Evolutionary conservation across 2,113 vertebrate species (phyloP), one percentile per base, ranked within the genome.

Genomic region (Nycticebus coucang): DNA sequence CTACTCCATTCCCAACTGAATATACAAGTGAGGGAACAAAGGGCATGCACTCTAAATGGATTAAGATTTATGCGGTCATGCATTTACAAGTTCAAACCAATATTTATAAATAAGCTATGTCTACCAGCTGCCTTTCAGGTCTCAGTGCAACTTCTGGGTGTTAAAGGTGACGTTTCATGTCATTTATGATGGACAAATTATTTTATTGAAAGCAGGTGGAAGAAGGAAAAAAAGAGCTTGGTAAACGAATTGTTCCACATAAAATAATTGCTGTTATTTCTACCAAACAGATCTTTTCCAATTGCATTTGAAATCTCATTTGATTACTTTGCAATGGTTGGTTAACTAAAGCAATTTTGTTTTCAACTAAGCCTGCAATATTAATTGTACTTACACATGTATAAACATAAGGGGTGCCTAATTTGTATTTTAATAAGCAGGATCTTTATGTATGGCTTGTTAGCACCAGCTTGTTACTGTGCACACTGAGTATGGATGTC

Each of bases 281-380:
- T 97, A 78, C 96, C 82, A 95, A 97, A 95, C 96, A 91, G 86
- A 96, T 98, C 97, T 95, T 98, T 98, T 97, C 96, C 98, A 97
- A 96, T 98, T 98, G 94, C 89, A 81, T 98, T 98, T 98, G 97
- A 98, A 98, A 95, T 97, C 92, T 95, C 80, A 92, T 97, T 98
- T 98, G 97, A 98, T 98, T 98, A 97, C 93, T 41, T 95, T 98
- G 98, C 78, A 97, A 98, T 98, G 98, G 98, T 98, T 99, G 98
- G 98, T 98, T 99, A 98, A 98, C 96, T 97, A 95, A 98, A 98
- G 94, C 95, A 98, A 98, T 99, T 98, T 98, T 96, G 53, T 98
- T 98, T 97, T 93, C 95, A 98, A 64, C 97, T 97, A 94, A 91
- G 95, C 97, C 91, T 95, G 91, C 91, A 77, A 94, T 97, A 97